Conservation (phyloP, 2,113 vertebrate genomes). For the Porphyrio hochstetteri region DNA sequence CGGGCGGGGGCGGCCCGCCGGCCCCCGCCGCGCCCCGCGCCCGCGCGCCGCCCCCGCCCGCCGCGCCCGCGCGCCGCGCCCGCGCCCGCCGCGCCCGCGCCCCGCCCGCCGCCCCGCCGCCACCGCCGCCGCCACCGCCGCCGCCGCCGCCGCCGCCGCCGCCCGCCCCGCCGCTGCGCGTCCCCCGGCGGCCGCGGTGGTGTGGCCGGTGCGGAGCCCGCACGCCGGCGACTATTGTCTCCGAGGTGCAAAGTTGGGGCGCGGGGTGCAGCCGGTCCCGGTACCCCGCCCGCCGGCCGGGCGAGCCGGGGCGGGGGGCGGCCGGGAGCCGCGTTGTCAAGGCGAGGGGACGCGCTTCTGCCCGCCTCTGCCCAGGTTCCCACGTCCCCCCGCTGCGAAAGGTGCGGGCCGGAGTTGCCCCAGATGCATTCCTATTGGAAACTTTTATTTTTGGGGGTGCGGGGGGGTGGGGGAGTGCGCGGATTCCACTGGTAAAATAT, state of each 20-base stretch:
- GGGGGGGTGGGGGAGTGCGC: too few species aligned
- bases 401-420: neutral
- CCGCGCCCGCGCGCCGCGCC: neutral
- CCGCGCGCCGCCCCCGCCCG: neutral
- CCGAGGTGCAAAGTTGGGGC: constrained; percentile 87
- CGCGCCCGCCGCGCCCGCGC: neutral
- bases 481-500: constrained; percentile 43
- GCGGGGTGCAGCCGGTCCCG: neutral
- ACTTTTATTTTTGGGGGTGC: neutral
- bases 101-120: neutral
- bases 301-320: too few species aligned
- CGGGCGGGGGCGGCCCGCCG: constrained; percentile 8
- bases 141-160: neutral
- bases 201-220: constrained; percentile 82
- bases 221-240: constrained; percentile 86
- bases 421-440: neutral
- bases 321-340: neutral
- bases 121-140: too few species aligned
- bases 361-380: neutral
- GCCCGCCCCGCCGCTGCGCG: neutral
- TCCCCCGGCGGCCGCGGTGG: constrained; percentile 72
- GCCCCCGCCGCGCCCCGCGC: neutral
- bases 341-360: neutral
- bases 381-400: neutral
- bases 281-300: too few species aligned